These are phyloP conservation scores for Proterorhinus semilunaris DNA, from an alignment of 2,113 vertebrate genomes.

Conservation along the genomic window DNA sequence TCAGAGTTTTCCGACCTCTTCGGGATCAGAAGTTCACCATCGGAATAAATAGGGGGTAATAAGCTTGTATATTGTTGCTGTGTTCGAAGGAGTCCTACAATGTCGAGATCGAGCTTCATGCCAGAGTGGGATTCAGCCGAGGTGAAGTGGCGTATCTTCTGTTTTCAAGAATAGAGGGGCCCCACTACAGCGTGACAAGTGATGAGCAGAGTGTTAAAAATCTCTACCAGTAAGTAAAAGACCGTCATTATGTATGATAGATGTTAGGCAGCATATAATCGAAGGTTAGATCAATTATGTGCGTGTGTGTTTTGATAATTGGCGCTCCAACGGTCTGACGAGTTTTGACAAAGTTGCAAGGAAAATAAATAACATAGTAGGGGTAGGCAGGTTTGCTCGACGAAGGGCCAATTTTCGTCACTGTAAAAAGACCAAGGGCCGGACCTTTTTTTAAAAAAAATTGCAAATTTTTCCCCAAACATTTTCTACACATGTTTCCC, in stretches of 20 bases:
- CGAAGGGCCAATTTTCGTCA: too few relatives aligned
- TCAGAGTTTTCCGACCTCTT: too few relatives aligned
- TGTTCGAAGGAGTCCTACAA: constrained; percentile 82
- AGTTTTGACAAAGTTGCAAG: background rate
- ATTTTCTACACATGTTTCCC: too few relatives aligned
- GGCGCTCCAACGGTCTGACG: too few relatives aligned
- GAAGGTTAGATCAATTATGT: background rate
- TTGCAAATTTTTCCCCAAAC: too few relatives aligned
- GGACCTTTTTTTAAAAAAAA: too few relatives aligned
- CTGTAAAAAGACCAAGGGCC: too few relatives aligned
- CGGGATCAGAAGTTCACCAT: too few relatives aligned
- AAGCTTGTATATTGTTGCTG: background rate
- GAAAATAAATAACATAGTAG: too few relatives aligned
- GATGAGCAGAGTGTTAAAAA: constrained; percentile 83
- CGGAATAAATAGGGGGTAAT: too few relatives aligned
- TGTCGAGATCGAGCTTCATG: constrained; percentile 88
- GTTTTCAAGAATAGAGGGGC: constrained; percentile 78
- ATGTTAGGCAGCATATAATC: background rate
- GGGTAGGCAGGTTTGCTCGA: too few relatives aligned
- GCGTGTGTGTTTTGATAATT: too few relatives aligned
- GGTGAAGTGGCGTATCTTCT: constrained; percentile 77
- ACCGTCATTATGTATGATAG: background rate
- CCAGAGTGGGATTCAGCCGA: constrained; percentile 91
- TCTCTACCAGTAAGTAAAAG: constrained; percentile 84
- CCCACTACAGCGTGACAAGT: constrained; percentile 83